These are phyloP conservation scores for Muscicapa adusta DNA, from an alignment of 2,113 vertebrate species.

Conservation along the genomic window DNA sequence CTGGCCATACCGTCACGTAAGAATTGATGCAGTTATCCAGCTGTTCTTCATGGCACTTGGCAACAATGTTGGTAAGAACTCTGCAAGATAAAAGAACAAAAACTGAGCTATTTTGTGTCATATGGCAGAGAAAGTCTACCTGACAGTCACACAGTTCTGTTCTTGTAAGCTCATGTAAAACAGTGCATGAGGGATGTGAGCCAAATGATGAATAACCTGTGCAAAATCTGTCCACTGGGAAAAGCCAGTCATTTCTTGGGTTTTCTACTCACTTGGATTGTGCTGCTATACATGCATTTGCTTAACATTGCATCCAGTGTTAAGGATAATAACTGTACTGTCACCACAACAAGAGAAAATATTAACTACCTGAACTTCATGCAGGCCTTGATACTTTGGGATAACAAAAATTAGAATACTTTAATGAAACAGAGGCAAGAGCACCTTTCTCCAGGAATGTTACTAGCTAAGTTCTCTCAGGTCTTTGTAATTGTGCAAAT, in stretches of 20 bases:
- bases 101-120: not conserved
- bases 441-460: not conserved
- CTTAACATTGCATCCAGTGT: not conserved
- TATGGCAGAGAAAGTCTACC: not conserved
- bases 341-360: not conserved
- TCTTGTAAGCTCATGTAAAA: not conserved
- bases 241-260: not conserved
- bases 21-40: slow-evolving; percentile 87
- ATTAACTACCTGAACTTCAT: not conserved
- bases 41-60: slow-evolving; percentile 94
- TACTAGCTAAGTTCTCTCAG: not conserved
- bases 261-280: not conserved
- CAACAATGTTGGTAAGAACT: slow-evolving; percentile 89
- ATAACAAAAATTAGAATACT: not conserved
- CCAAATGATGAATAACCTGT: not conserved
- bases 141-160: not conserved
- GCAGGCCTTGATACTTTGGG: not conserved
- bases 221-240: not conserved
- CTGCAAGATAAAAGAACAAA: slow-evolving; percentile 63
- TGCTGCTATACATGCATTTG: not conserved
- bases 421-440: not conserved
- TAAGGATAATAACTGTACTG: not conserved
- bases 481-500: not conserved
- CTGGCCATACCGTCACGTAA: slow-evolving; percentile 84
- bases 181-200: not conserved